These are phyloP conservation scores for Smittia aterrima DNA, from an alignment of 2,888 invertebrate genomes.

Conservation along the genomic window DNA sequence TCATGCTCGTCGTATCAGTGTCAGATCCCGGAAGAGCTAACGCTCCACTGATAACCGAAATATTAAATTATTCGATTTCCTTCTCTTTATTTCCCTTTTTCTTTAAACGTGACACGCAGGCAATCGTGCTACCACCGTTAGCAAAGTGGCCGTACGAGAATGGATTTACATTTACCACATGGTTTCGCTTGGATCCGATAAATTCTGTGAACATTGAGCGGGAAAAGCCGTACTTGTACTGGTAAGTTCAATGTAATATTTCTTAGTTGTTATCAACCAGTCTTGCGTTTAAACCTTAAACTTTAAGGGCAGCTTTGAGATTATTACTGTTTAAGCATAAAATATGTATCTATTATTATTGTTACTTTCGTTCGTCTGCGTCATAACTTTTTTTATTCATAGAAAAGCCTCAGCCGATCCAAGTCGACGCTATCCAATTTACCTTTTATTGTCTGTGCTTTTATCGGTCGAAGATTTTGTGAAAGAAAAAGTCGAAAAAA, in stretches of 20 bases:
- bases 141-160: slow-evolving; percentile 99
- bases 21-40: not conserved
- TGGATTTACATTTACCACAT: slow-evolving; percentile 99
- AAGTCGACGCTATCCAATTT: slow-evolving; percentile 26
- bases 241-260: slow-evolving; percentile 61
- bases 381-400: no score
- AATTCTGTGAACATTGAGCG: slow-evolving; percentile 98
- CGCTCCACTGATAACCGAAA: slow-evolving; percentile 37
- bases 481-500: not conserved
- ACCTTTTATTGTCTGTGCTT: slow-evolving; percentile 16
- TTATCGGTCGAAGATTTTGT: not conserved
- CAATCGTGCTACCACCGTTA: slow-evolving; percentile 93
- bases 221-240: slow-evolving; percentile 97
- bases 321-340: no score
- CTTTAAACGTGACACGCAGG: slow-evolving; percentile 59
- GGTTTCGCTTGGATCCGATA: slow-evolving; percentile 98
- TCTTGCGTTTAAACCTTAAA: no score
- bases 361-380: no score
- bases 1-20: not conserved
- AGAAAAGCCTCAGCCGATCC: no score
- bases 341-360: no score
- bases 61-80: slow-evolving; percentile 41
- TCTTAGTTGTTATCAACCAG: not conserved
- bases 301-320: no score
- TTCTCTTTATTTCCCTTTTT: slow-evolving; percentile 20